phyloP scores from a whole-genome alignment of 2,888 invertebrate species.

The Keiferia lycopersicella region DNA sequence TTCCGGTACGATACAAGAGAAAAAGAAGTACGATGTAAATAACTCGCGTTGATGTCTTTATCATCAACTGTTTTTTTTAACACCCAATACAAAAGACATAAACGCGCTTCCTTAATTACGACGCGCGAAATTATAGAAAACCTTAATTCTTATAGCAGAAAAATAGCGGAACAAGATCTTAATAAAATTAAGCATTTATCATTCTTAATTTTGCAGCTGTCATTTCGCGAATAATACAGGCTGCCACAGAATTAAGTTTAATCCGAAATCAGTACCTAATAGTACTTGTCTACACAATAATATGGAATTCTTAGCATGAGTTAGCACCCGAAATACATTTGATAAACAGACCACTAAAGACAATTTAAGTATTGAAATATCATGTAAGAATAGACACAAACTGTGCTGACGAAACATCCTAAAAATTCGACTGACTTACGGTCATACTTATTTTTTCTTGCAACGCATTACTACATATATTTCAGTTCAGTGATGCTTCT shows the following conservation, averaged over 20 bases:
- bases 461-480: too few species aligned
- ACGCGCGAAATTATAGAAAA: too few species aligned
- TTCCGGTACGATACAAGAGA: background rate
- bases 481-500: too few species aligned
- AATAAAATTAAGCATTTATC: too few species aligned
- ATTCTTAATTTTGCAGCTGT: background rate
- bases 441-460: too few species aligned
- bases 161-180: too few species aligned
- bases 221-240: background rate
- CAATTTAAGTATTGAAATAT: background rate
- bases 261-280: too few species aligned
- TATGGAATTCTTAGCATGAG: background rate
- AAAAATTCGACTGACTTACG: background rate
- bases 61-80: background rate
- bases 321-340: background rate
- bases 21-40: background rate
- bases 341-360: background rate
- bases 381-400: background rate
- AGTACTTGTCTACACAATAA: background rate
- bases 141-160: too few species aligned
- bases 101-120: background rate
- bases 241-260: too few species aligned
- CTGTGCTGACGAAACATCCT: background rate
- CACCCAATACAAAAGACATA: conserved; percentile 8
- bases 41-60: conserved; percentile 13